Conservation (phyloP, 2,888 invertebrate genomes). For the Sturmia bella region DNA sequence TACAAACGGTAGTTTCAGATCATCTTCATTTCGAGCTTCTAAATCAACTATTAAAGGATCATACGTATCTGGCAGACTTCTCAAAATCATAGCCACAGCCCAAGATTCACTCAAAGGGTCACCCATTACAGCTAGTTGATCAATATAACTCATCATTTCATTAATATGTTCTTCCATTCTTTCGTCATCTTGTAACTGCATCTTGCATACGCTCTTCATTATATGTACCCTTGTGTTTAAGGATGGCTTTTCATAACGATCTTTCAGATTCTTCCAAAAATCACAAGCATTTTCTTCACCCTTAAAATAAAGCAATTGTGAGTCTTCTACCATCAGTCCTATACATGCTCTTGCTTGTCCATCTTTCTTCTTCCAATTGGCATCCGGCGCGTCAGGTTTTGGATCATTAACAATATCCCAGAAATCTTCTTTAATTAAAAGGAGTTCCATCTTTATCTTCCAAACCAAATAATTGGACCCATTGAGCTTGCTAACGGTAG, state of each 20-base stretch:
- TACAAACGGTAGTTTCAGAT: conserved; percentile 1
- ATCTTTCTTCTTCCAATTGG: conserved; percentile 20
- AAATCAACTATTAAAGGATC: conserved; percentile 35
- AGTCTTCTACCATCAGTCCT: conserved; percentile 16
- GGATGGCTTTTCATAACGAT: conserved; percentile 31
- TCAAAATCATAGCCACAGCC: conserved; percentile 30
- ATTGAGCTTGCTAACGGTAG: conserved; percentile 11
- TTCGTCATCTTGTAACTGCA: conserved; percentile 24
- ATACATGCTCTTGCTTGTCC: conserved; percentile 39
- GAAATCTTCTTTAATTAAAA: conserved; percentile 37
- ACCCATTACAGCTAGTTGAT: conserved; percentile 29
- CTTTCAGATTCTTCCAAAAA: conserved; percentile 28
- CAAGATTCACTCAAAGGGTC: conserved; percentile 32
- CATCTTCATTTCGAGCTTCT: conserved; percentile 12
- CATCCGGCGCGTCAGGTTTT: conserved; percentile 13
- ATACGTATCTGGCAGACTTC: conserved; percentile 29
- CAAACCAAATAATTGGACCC: conserved; percentile 19
- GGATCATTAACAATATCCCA: conserved; percentile 23
- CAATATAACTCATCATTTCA: conserved; percentile 3
- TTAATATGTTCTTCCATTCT: conserved; percentile 29
- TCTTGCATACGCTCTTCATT: conserved; percentile 27
- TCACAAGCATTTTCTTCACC: not conserved
- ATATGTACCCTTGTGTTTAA: conserved; percentile 27
- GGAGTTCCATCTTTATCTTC: conserved; percentile 33
- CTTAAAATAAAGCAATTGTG: conserved; percentile 26